These are phyloP conservation scores for Ophthalmolycus amberensis DNA, from an alignment of 2,113 vertebrate genomes.

Conservation along the genomic window DNA sequence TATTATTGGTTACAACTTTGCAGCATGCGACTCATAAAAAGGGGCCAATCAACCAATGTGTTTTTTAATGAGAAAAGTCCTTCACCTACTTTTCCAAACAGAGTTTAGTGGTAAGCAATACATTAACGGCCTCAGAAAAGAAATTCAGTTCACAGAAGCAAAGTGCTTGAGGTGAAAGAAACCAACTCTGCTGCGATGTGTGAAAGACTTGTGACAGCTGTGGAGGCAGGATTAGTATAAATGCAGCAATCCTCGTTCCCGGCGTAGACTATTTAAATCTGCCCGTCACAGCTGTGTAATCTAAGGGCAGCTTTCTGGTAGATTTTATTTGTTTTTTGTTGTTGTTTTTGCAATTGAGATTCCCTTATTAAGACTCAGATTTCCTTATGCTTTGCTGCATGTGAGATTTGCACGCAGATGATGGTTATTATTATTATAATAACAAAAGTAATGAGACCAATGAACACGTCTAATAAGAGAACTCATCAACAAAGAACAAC, in stretches of 20 bases:
- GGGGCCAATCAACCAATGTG: conserved; percentile 23
- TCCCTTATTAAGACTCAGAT: neutral
- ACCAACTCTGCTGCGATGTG: conserved; percentile 17
- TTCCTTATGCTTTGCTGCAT: neutral
- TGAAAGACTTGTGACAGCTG: conserved; percentile 46
- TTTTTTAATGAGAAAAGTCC: conserved; percentile 45
- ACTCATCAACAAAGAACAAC: too few species aligned
- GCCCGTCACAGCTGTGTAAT: conserved; percentile 28
- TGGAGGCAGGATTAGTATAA: conserved; percentile 43
- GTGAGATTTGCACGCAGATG: neutral
- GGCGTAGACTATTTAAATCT: conserved; percentile 31
- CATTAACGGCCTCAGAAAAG: conserved; percentile 33
- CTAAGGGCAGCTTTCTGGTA: conserved; percentile 13
- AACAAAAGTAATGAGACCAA: too few species aligned
- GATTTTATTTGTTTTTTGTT: neutral
- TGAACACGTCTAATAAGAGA: too few species aligned
- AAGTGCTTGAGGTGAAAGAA: conserved; percentile 33
- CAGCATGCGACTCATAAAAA: conserved; percentile 12
- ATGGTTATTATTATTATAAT: too few species aligned
- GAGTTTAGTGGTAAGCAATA: conserved; percentile 18
- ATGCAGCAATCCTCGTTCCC: conserved; percentile 30
- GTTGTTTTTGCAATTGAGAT: conserved; percentile 10
- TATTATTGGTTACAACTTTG: conserved; percentile 43
- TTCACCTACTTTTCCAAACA: conserved; percentile 34
- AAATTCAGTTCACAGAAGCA: conserved; percentile 28